phyloP scores from a whole-genome alignment of 2,113 vertebrate genomes.

The Microcebus tavaratra region DNA sequence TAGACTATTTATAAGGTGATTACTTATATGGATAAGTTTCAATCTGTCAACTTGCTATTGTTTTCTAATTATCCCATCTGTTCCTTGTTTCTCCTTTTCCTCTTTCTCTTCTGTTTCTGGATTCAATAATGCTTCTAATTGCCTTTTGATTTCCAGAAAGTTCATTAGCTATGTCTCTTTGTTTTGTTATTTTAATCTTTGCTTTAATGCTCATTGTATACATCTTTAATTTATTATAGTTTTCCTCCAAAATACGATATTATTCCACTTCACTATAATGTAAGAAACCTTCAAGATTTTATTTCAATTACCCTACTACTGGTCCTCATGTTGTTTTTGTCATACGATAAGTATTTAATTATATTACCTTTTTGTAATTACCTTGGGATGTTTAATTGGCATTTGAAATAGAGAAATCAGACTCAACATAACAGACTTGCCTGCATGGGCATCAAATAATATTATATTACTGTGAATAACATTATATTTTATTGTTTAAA shows the following conservation, averaged over 20 bases:
- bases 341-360: neutral
- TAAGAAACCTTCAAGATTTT: neutral
- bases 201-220: neutral
- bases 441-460: neutral
- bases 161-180: neutral
- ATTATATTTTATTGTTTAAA: neutral
- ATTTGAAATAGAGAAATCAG: neutral
- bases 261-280: neutral
- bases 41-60: neutral
- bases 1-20: neutral
- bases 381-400: neutral
- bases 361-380: neutral
- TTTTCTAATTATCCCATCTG: neutral
- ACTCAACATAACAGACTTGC: neutral
- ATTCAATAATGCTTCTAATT: neutral
- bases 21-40: neutral
- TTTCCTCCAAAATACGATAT: neutral
- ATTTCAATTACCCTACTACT: neutral
- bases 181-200: neutral
- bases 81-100: neutral
- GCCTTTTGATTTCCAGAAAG: neutral
- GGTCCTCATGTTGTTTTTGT: neutral
- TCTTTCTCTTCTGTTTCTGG: neutral
- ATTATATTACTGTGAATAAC: neutral
- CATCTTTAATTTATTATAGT: neutral